phyloP scores from a whole-genome alignment of 2,113 vertebrate species.

The Coregonus clupeaformis region DNA sequence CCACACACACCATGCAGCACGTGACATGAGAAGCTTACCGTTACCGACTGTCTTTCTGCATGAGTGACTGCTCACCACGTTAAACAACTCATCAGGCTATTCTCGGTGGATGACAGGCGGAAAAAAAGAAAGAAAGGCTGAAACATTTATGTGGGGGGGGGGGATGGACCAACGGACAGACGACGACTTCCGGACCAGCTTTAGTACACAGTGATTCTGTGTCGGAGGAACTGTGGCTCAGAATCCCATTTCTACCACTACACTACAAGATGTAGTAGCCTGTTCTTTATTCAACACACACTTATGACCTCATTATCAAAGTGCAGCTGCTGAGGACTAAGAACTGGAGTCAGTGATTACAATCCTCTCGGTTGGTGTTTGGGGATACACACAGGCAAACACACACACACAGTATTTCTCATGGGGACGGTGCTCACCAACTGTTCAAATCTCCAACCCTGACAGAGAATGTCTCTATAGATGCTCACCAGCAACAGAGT shows the following conservation, averaged over 20 bases:
- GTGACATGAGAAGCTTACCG: slow-evolving; percentile 25
- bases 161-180: no score
- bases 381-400: not conserved
- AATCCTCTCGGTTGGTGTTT: slow-evolving; percentile 15
- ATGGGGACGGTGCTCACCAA: slow-evolving; percentile 30
- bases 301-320: slow-evolving; percentile 45
- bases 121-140: slow-evolving; percentile 10
- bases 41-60: slow-evolving; percentile 35
- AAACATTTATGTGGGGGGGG: slow-evolving; percentile 26
- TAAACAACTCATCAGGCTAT: slow-evolving; percentile 26
- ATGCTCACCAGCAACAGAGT: not conserved
- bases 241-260: slow-evolving; percentile 2
- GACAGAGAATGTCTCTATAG: not conserved
- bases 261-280: slow-evolving; percentile 32
- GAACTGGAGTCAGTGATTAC: slow-evolving; percentile 43
- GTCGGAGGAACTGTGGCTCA: slow-evolving; percentile 9
- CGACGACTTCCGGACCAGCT: slow-evolving; percentile 7
- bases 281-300: slow-evolving; percentile 18
- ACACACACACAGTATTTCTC: slow-evolving; percentile 30
- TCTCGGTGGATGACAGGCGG: slow-evolving; percentile 12
- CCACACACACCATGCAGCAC: slow-evolving; percentile 6
- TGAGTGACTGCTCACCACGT: slow-evolving; percentile 12
- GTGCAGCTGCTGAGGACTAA: slow-evolving; percentile 48
- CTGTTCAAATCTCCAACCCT: not conserved
- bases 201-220: not conserved